Base-by-base conservation (phyloP, 2,113 vertebrate species). In the Chionomys nivalis region DNA sequence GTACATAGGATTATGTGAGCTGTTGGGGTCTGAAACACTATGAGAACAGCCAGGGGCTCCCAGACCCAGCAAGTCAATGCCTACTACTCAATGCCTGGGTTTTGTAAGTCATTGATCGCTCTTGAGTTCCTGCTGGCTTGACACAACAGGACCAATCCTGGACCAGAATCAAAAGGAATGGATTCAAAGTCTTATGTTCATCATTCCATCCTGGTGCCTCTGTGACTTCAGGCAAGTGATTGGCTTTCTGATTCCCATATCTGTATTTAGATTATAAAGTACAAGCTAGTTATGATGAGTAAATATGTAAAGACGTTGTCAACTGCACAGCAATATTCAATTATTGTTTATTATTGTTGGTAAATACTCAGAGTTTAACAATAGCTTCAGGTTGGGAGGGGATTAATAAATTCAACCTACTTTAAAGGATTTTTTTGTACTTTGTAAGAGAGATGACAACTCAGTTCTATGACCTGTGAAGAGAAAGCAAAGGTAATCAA, bases 351-450 rank as follows among this genome's bases (percentile, higher is more conserved):
- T 68, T 96, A 42, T 33, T 89, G 90, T 79, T 94, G 78, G 33
- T 58, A 90, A 63, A 70, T n/a, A 77, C 77, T 81, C 66, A 77
- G 33, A 94, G 70, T 77, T 73, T 33, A 87, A 7, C 81, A 4
- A 68, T 70, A 90, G 63, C 39, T 94, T 96, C 26, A 75, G 42
- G 75, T 66, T 93, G 10, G 17, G 87, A 90, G 39, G 39, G 14
- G 81, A 87, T 88, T 55, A 65, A 83, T 79, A 90, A 66, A 47
- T 52, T 42, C 55, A 66, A n/a, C 92, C 42, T 75, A n/a, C 44
- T 28, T 95, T 76, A 96, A 73, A 47, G 21, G n/a, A 89, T 86
- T 11, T 79, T 79, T 94, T 86, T 89, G 36, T 68, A 49, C n/a
- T 13, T 52, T 72, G 5, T 85, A 90, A 87, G 44, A 66, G 55